These are phyloP conservation scores for Mongoloraphidia duomilia DNA, from an alignment of 2,888 invertebrate genomes.

Conservation along the genomic window DNA sequence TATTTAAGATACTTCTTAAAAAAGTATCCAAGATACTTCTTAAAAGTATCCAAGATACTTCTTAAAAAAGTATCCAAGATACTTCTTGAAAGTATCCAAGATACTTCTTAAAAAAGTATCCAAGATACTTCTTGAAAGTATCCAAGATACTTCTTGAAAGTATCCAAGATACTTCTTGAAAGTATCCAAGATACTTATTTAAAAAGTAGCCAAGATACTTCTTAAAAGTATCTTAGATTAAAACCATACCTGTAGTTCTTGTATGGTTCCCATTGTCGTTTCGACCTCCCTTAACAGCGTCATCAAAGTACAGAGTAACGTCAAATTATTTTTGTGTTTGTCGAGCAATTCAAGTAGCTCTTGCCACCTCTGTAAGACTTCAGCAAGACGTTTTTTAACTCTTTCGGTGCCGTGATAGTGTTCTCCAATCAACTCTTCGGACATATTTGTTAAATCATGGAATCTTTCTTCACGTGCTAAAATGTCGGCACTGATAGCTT, in stretches of 20 bases:
- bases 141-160: no score
- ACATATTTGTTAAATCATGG: conserved; percentile 85
- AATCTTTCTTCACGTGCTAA: conserved; percentile 87
- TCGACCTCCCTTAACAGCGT: conserved; percentile 82
- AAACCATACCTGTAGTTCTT: conserved; percentile 61
- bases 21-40: no score
- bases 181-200: no score
- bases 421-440: conserved; percentile 78
- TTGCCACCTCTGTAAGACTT: conserved; percentile 78
- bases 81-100: no score
- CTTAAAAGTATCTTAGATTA: conserved; percentile 7
- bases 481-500: conserved; percentile 95
- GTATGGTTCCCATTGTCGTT: conserved; percentile 68
- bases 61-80: no score
- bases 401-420: conserved; percentile 81
- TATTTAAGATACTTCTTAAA: no score
- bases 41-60: no score
- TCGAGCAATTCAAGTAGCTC: conserved; percentile 73
- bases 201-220: no score
- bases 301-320: conserved; percentile 72
- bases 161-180: no score
- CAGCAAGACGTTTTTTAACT: conserved; percentile 43
- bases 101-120: no score
- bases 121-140: no score
- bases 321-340: conserved; percentile 62